Conservation (phyloP, 2,888 invertebrate genomes). For the Mimachlamys varia region DNA sequence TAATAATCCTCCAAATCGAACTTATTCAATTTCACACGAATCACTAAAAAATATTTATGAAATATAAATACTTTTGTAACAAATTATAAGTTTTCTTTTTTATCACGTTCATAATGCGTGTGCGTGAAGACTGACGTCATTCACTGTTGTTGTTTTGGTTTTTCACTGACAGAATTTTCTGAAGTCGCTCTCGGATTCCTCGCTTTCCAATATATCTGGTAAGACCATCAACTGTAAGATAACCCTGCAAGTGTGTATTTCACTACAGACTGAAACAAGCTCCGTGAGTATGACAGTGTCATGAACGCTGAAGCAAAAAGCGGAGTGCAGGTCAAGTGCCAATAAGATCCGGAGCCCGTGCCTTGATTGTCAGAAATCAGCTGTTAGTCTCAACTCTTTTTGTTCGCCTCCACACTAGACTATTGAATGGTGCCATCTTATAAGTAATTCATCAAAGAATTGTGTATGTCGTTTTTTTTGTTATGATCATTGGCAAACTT, state of each 20-base stretch:
- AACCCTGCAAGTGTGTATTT: background rate
- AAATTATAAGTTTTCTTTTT: background rate
- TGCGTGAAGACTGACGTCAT: conserved; percentile 63
- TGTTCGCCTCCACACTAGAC: background rate
- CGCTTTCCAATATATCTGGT: background rate
- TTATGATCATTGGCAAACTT: background rate
- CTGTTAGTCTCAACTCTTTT: background rate
- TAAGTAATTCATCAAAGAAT: background rate
- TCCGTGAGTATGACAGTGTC: background rate
- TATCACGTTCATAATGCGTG: conserved; percentile 16
- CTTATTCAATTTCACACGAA: background rate
- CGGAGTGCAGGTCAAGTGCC: background rate
- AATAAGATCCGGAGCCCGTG: background rate
- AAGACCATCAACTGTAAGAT: background rate
- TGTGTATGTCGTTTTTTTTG: background rate
- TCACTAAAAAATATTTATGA: background rate
- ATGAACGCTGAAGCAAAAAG: background rate
- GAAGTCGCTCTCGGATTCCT: background rate
- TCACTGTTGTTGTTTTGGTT: conserved; percentile 69
- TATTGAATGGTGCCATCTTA: background rate
- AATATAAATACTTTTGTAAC: background rate
- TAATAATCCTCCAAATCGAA: background rate
- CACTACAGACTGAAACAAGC: background rate
- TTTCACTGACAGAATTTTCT: background rate
- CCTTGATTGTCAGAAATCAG: background rate